Base-by-base conservation (phyloP, 1,140 invertebrate genomes). In the Danaus plexippus region DNA sequence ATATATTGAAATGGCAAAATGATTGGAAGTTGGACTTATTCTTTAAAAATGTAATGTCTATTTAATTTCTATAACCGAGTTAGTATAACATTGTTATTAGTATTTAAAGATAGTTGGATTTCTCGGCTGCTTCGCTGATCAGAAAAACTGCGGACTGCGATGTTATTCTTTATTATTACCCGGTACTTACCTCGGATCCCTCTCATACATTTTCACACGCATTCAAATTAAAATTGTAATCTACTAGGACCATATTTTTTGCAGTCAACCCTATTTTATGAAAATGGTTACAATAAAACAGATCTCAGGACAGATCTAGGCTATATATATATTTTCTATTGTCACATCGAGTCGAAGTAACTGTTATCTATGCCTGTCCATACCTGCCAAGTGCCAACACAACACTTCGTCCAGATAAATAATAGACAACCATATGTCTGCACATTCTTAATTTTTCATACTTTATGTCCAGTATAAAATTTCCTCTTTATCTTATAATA, bases 361-460 rank as follows among this genome's bases (percentile, higher is more conserved):
- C 47, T 49, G 13, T 10, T 15, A 49, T 18, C 13, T 12, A 51
- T 42, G 43, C 49, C 49, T 51, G 41, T 42, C 43, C 43, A 51
- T 43, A 51, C 49, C 49, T 51, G 49, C 10, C 49, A 40, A 51
- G n/a, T n/a, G n/a, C n/a, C n/a, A n/a, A n/a, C 32, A 22, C 40
- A 51, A 11, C 43, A 51, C 22, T 51, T 42, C 12, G 41, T 51
- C 49, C 49, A 51, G 49, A 40, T 41, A 40, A 51, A 51, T 41
- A 51, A 51, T 51, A 40, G 15, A 13, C 49, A 41, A 51, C 49
- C 18, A 11, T n/a, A 41, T 11, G 12, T 4, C 40, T 51, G 32
- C 49, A 51, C 32, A 51, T 51, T 51, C 49, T 51, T 12, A 41
- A 51, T 40, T 10, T 51, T 51, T 11, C 13, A 51, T 51, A 51